Base-by-base conservation (phyloP, 1,140 invertebrate genomes). In the Conus betulinus region DNA sequence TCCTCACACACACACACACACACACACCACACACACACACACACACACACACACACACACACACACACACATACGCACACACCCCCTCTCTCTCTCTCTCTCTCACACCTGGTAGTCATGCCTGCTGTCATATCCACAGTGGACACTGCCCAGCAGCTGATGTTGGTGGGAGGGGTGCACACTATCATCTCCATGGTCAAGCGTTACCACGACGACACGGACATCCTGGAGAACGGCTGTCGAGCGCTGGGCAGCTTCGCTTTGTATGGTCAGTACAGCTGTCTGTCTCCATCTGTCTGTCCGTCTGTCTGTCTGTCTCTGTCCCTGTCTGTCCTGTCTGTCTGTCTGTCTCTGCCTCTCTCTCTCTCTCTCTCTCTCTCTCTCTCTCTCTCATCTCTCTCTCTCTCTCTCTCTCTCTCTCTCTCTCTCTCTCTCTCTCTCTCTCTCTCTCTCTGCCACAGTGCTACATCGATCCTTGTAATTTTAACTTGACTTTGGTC, bases 191-290 rank as follows among this genome's bases (percentile, higher is more conserved):
- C 81, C 74, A 89, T 89, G 83, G 86, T 92, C 82, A 81, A 90
- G 63, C 91, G 71, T 23, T 91, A 89, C 85, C 86, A 85, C 25
- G 87, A 91, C 25, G 88, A 92, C 67, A 84, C 67, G n/a, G 87
- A 90, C 55, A 90, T 92, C 53, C 78, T 91, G 82, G 92, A 92
- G 63, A 93, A 91, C 84, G 91, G 88, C 27, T 92, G 92, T 52
- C 88, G 92, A 52, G 89, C 91, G 4, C 83, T 92, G 17, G 92
- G 92, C 5, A 89, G 91, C 57, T 93, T 93, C 88, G 90, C 92
- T 57, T 76, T 88, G 6, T 91, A 91, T 78, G 92, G 92, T 92
- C 86, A 89, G 86, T 81, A 20, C 20, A 23, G 57, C 60, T 71
- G 67, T 71, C 67, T 71, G 67, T n/a, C n/a, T n/a, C n/a, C n/a